Base-by-base conservation (phyloP, 2,888 invertebrate species). In the Antheraea assamensis region DNA sequence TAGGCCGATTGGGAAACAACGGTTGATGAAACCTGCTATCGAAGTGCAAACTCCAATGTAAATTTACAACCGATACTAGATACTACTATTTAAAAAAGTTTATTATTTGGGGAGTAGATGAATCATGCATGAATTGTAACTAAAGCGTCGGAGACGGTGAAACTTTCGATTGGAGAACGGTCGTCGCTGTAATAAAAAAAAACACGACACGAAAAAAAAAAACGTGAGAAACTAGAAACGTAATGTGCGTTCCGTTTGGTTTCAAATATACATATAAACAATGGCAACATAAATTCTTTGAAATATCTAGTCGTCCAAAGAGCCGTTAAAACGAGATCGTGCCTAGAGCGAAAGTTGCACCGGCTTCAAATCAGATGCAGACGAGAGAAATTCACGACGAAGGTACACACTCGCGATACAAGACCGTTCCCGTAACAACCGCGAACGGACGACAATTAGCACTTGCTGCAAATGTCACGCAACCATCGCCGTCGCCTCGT, bases 391-490 rank as follows among this genome's bases (percentile, higher is more conserved):
- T 88, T 85, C 84, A 78, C 80, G 80, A 81, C 79, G 80, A 83
- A 82, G 87, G 88, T 84, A 85, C 87, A 89, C 88, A n/a, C n/a
- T n/a, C 10, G 90, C 88, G 87, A 88, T 88, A 86, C 84, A 78
- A 84, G 86, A 80, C 85, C 81, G 79, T 83, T 82, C 83, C 85
- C 82, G 85, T 88, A 87, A 90, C 89, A 86, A 87, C 86, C 86
- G 87, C 85, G 84, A 80, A 80, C 82, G 80, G 78, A 79, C 82
- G 83, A 89, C 88, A 88, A 92, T 92, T 93, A 92, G 91, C 92
- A 85, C 85, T 84, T 80, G 86, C 83, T 84, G 88, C 79, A 86
- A 89, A 92, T 92, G 92, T 91, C 94, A 94, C 93, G 93, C 88
- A 87, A 86, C 82, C 83, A 80, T 78, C 81, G 78, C 80, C 77